Conservation (phyloP, 1,140 invertebrate genomes). For the Pectinophora gossypiella region DNA sequence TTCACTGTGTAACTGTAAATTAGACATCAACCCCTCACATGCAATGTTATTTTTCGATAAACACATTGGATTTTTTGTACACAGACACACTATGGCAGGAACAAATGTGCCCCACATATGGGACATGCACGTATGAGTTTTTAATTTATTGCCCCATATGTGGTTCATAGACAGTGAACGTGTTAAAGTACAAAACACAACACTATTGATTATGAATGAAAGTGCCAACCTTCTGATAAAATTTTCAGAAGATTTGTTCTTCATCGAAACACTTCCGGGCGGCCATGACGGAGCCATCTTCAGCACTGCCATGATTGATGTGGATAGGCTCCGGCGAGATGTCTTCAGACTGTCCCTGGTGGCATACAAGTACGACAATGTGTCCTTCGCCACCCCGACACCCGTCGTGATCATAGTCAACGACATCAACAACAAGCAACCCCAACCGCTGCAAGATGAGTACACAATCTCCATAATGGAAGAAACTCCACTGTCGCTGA, state of each 20-base stretch:
- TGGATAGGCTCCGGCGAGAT: slow-evolving; percentile 70
- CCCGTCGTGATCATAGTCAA: slow-evolving; percentile 72
- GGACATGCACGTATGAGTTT: too few relatives aligned
- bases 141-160: too few relatives aligned
- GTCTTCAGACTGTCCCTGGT: slow-evolving; percentile 69
- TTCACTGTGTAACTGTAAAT: too few relatives aligned
- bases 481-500: slow-evolving; percentile 62
- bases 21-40: too few relatives aligned
- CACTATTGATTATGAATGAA: too few relatives aligned
- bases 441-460: slow-evolving; percentile 44
- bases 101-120: too few relatives aligned
- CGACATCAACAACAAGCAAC: slow-evolving; percentile 76
- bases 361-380: slow-evolving; percentile 72
- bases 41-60: too few relatives aligned
- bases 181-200: too few relatives aligned
- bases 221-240: too few relatives aligned
- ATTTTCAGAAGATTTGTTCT: slow-evolving; percentile 47
- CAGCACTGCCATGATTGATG: slow-evolving; percentile 68
- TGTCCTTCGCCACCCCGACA: slow-evolving; percentile 39
- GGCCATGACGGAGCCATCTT: slow-evolving; percentile 56
- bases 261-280: slow-evolving; percentile 45
- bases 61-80: too few relatives aligned
- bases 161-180: too few relatives aligned
- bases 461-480: slow-evolving; percentile 58
- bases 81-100: too few relatives aligned